Base-by-base conservation (phyloP, 2,797 vertebrate species). In the Gymnodraco acuticeps region DNA sequence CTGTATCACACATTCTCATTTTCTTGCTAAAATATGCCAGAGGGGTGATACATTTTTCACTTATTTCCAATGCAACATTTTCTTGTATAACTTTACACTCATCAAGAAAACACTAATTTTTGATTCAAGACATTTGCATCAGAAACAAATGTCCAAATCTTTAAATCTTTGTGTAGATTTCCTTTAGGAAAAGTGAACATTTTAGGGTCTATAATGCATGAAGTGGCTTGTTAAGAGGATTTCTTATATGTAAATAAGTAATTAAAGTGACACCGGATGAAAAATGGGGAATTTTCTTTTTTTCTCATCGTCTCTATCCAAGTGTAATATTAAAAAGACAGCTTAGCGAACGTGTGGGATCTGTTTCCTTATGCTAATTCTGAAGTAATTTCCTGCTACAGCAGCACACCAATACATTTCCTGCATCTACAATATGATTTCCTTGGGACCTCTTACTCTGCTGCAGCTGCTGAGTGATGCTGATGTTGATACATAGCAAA, bases 1-100 rank as follows among this genome's bases (percentile, higher is more conserved):
- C n/a, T 72, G 76, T 76, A 51, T 78, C 75, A 73, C 52, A 38
- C 64, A 75, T 38, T 72, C 66, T 78, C 4, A 55, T 63, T 83
- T 71, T 70, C 31, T 13, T 19, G 14, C 72, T 66, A 48, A 80
- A 75, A 65, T 74, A 51, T 73, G 74, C 65, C 70, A 50, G 23
- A 68, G 53, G 42, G 33, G 60, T 17, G 8, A 59, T 78, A 74
- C 46, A 42, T 52, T 66, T 38, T 62, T 72, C 33, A 58, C 60
- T 68, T 10, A 31, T 75, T 77, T 75, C 68, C 3, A 64, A 31
- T 13, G 7, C 13, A 17, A 60, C 11, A 11, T 46, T 77, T 61
- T 76, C 10, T 8, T 20, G 5, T 55, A 61, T 83, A 1, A 54
- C 69, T 66, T 45, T 63, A 64, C 19, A 52, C 16, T 59, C 16